phyloP scores from a whole-genome alignment of 2,113 vertebrate species.

The Nothoprocta pentlandii region DNA sequence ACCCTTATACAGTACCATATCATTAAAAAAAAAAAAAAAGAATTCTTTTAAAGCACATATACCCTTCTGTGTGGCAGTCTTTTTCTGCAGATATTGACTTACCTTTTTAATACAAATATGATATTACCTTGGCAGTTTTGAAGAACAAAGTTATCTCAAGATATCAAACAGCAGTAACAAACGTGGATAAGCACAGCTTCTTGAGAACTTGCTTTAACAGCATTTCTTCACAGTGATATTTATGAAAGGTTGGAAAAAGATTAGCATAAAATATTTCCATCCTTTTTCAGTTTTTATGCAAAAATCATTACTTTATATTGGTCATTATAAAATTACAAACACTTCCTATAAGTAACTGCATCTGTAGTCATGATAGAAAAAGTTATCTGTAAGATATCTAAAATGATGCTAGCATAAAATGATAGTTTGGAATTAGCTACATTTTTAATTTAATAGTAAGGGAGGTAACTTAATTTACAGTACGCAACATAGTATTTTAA shows the following conservation, averaged over 20 bases:
- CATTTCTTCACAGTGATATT: constrained; percentile 98
- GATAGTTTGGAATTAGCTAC: constrained; percentile 55
- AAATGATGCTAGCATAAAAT: constrained; percentile 83
- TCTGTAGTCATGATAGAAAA: constrained; percentile 90
- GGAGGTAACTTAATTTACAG: constrained; percentile 21
- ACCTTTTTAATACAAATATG: constrained; percentile 83
- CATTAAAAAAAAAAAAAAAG: constrained; percentile 51
- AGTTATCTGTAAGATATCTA: constrained; percentile 73
- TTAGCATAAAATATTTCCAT: constrained; percentile 84
- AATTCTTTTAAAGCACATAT: constrained; percentile 76
- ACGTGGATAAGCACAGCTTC: constrained; percentile 83
- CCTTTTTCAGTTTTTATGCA: constrained; percentile 80
- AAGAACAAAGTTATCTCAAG: constrained; percentile 85
- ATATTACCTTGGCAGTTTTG: constrained; percentile 91
- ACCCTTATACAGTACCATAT: constrained; percentile 69
- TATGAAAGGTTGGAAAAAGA: constrained; percentile 90
- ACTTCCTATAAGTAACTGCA: constrained; percentile 90
- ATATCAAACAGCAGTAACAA: constrained; percentile 89
- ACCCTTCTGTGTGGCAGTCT: constrained; percentile 72
- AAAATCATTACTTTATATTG: constrained; percentile 81
- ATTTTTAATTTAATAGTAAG: neutral
- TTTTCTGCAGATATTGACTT: constrained; percentile 82
- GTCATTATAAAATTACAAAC: constrained; percentile 98
- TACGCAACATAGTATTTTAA: constrained; percentile 47
- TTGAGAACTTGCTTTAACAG: constrained; percentile 88